Evolutionary conservation across 2,888 invertebrate genomes (phyloP).

Genomic region (Cloeon dipterum): DNA sequence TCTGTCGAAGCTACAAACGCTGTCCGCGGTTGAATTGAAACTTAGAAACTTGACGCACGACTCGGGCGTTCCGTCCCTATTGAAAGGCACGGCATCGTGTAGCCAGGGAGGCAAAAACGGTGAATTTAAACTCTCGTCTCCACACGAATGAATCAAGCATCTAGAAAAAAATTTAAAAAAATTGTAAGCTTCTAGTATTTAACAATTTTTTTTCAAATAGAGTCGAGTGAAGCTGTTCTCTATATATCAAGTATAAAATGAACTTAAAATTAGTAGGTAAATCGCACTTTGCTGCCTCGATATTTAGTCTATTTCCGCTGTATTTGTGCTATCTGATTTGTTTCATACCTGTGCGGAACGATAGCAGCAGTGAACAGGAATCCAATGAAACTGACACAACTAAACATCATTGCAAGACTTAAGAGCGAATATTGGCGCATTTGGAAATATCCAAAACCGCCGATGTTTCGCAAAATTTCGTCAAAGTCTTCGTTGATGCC

Average conservation of each 20-base stretch:
- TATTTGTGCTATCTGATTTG: no score
- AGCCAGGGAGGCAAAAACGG: conserved; percentile 26
- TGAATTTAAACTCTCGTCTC: conserved; percentile 10
- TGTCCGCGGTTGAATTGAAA: conserved; percentile 1
- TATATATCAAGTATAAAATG: no score
- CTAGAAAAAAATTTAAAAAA: no score
- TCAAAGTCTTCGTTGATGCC: conserved; percentile 7
- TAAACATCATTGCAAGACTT: conserved; percentile 35
- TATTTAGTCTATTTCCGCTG: no score
- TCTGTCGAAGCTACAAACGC: conserved; percentile 23
- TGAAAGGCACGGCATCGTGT: conserved; percentile 18
- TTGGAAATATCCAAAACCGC: conserved; percentile 24
- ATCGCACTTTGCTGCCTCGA: no score
- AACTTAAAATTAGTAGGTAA: no score
- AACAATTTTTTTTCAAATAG: no score
- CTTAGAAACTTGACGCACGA: conserved; percentile 1
- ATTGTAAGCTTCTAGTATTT: no score
- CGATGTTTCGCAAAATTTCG: conserved; percentile 6
- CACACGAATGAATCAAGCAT: conserved; percentile 3
- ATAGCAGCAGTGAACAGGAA: conserved; percentile 48
- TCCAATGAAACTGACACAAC: conserved; percentile 36
- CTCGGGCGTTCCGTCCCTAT: conserved; percentile 15
- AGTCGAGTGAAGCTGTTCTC: no score
- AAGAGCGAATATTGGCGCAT: conserved; percentile 30
- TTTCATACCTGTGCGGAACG: conserved; percentile 46